Evolutionary conservation across 2,113 vertebrate species (phyloP).

Genomic region (Cnemophilus loriae): DNA sequence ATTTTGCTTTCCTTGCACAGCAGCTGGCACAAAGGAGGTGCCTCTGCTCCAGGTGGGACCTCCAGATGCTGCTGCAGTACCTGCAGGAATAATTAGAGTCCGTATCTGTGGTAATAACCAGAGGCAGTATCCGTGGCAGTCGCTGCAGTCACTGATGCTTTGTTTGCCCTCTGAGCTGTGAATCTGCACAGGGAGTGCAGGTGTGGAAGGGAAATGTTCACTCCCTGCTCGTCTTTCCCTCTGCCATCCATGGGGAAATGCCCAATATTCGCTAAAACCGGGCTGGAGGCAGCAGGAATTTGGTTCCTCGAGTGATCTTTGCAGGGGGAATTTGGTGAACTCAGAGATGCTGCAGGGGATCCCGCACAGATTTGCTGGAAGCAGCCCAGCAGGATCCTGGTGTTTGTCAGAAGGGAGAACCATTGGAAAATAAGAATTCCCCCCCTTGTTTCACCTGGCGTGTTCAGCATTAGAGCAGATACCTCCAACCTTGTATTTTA

Average conservation of each 20-base stretch:
- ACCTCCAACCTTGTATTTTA: neutral
- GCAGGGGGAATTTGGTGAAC: neutral
- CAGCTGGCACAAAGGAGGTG: neutral
- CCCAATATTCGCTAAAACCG: accelerated
- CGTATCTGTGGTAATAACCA: no score
- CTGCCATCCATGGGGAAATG: neutral
- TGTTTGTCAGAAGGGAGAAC: neutral
- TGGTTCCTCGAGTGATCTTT: neutral
- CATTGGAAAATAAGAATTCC: neutral
- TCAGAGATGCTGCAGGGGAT: neutral
- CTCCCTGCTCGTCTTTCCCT: neutral
- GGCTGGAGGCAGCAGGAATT: neutral
- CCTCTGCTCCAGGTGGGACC: neutral
- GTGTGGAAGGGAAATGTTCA: neutral
- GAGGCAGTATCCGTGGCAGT: neutral
- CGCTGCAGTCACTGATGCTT: neutral
- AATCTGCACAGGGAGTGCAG: neutral
- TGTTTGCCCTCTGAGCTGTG: neutral
- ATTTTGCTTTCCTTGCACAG: neutral
- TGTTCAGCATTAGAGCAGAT: neutral
- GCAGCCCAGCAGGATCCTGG: neutral
- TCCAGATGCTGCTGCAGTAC: neutral
- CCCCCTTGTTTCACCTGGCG: neutral
- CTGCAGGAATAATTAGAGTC: neutral
- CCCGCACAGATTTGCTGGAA: neutral